phyloP scores from a whole-genome alignment of 2,113 vertebrate genomes.

The Todiramphus chloris region DNA sequence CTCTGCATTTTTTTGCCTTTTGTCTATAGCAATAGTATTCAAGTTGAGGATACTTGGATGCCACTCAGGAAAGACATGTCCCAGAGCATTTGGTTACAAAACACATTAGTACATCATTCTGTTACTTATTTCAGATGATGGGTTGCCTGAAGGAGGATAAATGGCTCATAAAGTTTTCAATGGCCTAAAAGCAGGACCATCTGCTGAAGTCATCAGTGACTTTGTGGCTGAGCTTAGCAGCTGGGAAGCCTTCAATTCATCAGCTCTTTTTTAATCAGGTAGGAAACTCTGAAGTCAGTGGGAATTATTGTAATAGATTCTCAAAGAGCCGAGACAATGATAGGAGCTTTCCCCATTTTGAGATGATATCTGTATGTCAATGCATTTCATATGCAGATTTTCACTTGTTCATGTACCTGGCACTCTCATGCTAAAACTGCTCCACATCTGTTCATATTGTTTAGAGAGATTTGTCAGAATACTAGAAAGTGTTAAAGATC shows the following conservation, averaged over 20 bases:
- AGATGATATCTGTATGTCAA: neutral
- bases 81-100: constrained; percentile 21
- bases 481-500: neutral
- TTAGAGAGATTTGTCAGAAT: neutral
- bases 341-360: neutral
- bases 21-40: neutral
- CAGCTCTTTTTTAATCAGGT: constrained; percentile 21
- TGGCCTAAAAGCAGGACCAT: constrained; percentile 35
- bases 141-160: constrained; percentile 34
- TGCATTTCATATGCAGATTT: neutral
- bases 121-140: constrained; percentile 34
- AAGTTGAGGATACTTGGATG: neutral
- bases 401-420: neutral
- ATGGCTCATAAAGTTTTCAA: constrained; percentile 56
- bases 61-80: neutral
- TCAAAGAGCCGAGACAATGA: neutral
- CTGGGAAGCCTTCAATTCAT: constrained; percentile 16
- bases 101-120: constrained; percentile 16
- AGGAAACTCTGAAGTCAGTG: neutral
- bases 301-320: neutral
- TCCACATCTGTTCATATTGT: neutral
- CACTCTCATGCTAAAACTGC: neutral
- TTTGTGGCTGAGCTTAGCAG: neutral
- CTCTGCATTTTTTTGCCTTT: neutral
- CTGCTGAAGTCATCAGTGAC: constrained; percentile 31